Percentiles rank a stretch among this genome's conserved stretches.
phyloP scores from a whole-genome alignment of 1,140 invertebrate genomes.

The Zaprionus vittiger region DNA sequence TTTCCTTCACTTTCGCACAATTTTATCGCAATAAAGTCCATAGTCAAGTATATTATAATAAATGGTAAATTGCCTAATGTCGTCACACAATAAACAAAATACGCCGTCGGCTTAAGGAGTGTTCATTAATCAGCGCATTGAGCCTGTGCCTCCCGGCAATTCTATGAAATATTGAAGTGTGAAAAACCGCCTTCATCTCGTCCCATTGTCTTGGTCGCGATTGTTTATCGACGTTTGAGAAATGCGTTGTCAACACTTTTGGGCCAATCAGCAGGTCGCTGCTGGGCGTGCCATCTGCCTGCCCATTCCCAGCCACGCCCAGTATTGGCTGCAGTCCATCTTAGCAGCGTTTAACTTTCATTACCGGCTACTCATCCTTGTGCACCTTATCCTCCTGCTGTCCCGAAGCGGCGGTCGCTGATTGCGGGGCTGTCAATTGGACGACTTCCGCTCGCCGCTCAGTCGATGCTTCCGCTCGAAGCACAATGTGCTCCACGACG shows the following conservation, averaged over 20 bases:
- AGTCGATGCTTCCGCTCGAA: neutral
- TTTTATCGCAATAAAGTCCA: constrained; percentile 1
- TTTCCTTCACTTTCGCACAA: neutral
- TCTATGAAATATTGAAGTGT: constrained; percentile 40
- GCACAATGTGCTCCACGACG: neutral
- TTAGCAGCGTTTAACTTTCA: constrained; percentile 39
- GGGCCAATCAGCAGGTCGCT: constrained; percentile 28
- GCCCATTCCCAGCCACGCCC: neutral
- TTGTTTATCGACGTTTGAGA: constrained; percentile 10
- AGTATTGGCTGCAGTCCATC: neutral
- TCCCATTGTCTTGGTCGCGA: neutral
- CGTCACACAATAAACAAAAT: constrained; percentile 54
- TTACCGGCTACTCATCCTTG: constrained; percentile 18
- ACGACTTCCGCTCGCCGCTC: constrained; percentile 45
- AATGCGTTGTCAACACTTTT: constrained; percentile 52
- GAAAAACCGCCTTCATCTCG: constrained; percentile 25
- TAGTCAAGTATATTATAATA: constrained; percentile 28
- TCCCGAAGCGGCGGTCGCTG: constrained; percentile 36
- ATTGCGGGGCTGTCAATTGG: constrained; percentile 60
- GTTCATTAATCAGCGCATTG: constrained; percentile 54
- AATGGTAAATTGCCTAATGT: constrained; percentile 50
- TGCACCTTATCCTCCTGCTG: neutral
- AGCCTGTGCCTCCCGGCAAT: constrained; percentile 23
- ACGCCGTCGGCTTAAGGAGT: constrained; percentile 36
- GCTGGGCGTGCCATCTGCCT: neutral